A percentile compares a stretch with the other conserved stretches of the same genome.
Evolutionary conservation across 2,113 vertebrate species (phyloP).

Genomic region (Onychostruthus taczanowskii): DNA sequence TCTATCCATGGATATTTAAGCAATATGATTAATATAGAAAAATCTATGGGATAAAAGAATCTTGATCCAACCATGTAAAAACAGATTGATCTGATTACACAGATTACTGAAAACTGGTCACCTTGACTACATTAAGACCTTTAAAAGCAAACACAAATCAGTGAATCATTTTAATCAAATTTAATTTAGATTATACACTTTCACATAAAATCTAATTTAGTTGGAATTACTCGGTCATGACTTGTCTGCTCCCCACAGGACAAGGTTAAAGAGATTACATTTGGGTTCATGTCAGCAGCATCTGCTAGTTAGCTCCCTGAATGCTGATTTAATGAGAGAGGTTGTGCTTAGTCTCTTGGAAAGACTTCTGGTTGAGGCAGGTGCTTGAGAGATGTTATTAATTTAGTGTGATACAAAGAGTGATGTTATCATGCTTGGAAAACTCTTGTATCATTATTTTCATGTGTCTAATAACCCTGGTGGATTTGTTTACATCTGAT

Average conservation of each 20-base stretch:
- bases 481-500: neutral
- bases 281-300: constrained; percentile 84
- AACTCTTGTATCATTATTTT: neutral
- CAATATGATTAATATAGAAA: neutral
- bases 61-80: constrained; percentile 4
- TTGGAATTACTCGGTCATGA: constrained; percentile 82
- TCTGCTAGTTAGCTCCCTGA: constrained; percentile 79
- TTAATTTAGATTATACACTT: constrained; percentile 77
- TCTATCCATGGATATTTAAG: neutral
- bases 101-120: constrained; percentile 20
- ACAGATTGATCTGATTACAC: neutral
- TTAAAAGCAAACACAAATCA: constrained; percentile 70
- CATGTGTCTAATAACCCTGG: neutral
- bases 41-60: neutral
- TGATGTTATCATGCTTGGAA: neutral
- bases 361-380: constrained; percentile 78
- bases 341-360: constrained; percentile 80
- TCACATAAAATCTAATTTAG: constrained; percentile 82
- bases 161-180: constrained; percentile 74
- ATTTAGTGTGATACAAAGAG: constrained; percentile 50
- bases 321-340: constrained; percentile 85
- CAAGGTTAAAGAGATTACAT: constrained; percentile 96
- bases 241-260: constrained; percentile 80
- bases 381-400: constrained; percentile 68
- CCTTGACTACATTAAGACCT: constrained; percentile 23